Conservation (phyloP, 2,797 vertebrate genomes). For the Lemur catta region DNA sequence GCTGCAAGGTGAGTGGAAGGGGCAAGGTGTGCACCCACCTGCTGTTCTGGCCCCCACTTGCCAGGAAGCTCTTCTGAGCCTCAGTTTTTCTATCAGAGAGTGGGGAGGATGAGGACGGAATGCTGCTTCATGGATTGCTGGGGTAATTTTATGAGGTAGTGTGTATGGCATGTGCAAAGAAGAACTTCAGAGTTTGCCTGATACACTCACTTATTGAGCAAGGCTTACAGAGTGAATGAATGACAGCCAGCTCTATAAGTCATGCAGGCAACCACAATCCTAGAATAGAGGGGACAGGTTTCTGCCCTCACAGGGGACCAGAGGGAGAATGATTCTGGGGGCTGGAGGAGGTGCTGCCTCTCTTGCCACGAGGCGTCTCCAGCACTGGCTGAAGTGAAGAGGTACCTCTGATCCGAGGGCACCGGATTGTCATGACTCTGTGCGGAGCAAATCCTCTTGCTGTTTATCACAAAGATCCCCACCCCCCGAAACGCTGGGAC, state of each 20-base stretch:
- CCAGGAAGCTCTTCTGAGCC: fast-evolving
- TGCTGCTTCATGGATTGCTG: fast-evolving
- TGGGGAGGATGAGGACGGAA: fast-evolving
- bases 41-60: not conserved
- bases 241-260: too few relatives aligned
- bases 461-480: not conserved
- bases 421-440: fast-evolving
- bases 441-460: not conserved
- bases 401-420: not conserved
- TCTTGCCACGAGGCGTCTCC: not conserved
- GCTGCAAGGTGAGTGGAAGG: not conserved
- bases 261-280: too few relatives aligned
- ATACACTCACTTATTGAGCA: not conserved
- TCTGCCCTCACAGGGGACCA: not conserved
- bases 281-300: not conserved
- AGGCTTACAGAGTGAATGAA: too few relatives aligned
- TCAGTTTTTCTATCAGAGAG: not conserved
- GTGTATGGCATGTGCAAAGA: fast-evolving
- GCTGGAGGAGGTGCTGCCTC: not conserved
- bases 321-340: not conserved
- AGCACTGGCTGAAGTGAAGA: not conserved
- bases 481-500: not conserved
- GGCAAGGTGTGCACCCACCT: not conserved
- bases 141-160: too few relatives aligned
- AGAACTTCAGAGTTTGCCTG: too few relatives aligned